Evolutionary conservation across 1,140 invertebrate species (phyloP), one percentile per base, ranked within the genome.

Genomic region (Neoseiulus cucumeris): DNA sequence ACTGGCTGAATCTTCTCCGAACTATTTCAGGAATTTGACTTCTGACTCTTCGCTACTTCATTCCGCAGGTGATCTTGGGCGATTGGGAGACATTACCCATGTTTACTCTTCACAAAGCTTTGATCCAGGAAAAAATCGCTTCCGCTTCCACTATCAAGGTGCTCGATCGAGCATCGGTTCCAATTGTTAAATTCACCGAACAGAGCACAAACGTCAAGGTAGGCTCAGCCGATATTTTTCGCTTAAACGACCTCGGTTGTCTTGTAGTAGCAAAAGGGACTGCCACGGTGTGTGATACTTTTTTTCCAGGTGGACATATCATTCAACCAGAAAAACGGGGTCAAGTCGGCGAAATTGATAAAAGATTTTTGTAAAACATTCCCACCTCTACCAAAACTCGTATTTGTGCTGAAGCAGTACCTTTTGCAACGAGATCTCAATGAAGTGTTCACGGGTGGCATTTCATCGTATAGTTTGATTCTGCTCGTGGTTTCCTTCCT

Each of bases 381-480:
- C 79, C 91, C 91, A 25, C 84, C 86, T 65, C 79, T 98, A 68
- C 84, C 87, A 28, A 94, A 93, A 73, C 80, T 98, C 71, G 91
- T 97, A 68, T 85, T 97, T 77, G 91, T 97, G 64, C 80, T 98
- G 68, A 98, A 98, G 79, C 92, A 97, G 79, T 98, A 96, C 80
- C 82, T 98, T 65, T 80, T 95, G 64, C 89, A 97, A 78, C 83
- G 93, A 76, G 91, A 96, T 80, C 82, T 98, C 71, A 98, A 98
- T 79, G 93, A 98, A 83, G 94, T 98, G 55, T 98, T 95, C 79
- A 96, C 91, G 64, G 93, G 95, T 70, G 95, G 95, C 74, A 95
- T 98, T 33, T 93, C 91, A 69, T 98, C 93, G 42, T 99, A 99
- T 78, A 92, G 91, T 74, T 83, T 99, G 69, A 96, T 98, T 75